Conservation (phyloP, 2,113 vertebrate species). For the Neodon shergylaensis region DNA sequence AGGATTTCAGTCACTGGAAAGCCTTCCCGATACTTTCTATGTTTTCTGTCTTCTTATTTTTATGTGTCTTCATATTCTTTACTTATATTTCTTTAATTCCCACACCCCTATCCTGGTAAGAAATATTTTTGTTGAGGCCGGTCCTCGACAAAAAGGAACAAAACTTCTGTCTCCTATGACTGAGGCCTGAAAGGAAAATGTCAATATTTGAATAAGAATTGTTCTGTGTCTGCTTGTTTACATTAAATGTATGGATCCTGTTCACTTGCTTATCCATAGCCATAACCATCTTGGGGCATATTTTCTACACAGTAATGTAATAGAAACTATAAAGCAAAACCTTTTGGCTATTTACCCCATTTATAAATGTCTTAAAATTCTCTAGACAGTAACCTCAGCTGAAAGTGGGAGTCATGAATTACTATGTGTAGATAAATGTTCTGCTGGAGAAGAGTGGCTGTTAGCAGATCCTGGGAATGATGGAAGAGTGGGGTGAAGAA, state of each 20-base stretch:
- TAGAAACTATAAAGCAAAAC: background rate
- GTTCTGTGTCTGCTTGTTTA: background rate
- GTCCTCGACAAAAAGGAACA: background rate
- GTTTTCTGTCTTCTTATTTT: no score
- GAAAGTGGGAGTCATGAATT: background rate
- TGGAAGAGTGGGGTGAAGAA: accelerated
- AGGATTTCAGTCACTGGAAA: no score
- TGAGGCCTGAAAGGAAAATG: background rate
- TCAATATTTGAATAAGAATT: background rate
- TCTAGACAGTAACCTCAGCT: background rate
- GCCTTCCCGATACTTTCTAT: no score
- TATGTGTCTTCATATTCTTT: no score
- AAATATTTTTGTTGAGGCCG: no score
- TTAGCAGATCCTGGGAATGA: background rate
- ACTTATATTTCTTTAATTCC: no score
- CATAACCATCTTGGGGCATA: background rate
- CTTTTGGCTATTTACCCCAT: background rate
- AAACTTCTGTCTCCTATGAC: background rate
- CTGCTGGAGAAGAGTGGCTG: background rate
- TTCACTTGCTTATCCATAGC: background rate
- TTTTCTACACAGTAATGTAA: background rate
- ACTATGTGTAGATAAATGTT: background rate
- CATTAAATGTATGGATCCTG: background rate
- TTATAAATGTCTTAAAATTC: conserved; percentile 27
- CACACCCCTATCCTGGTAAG: no score